These are phyloP conservation scores for Calameuta filiformis DNA, from an alignment of 2,888 invertebrate species.

Conservation along the genomic window DNA sequence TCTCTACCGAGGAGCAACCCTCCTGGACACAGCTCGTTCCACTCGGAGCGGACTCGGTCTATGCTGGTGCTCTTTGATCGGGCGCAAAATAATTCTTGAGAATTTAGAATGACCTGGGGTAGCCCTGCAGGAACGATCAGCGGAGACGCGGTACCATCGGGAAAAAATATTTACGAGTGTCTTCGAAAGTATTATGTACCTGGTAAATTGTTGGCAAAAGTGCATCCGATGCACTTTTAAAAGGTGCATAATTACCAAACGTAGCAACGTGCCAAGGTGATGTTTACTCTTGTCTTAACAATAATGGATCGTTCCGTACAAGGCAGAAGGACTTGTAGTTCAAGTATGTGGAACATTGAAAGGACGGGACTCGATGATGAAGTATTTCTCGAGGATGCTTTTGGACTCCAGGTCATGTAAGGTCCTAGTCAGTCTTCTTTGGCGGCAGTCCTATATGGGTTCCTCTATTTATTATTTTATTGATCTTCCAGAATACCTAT, in stretches of 20 bases:
- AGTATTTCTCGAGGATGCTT: background rate
- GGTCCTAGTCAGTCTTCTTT: background rate
- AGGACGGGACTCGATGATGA: background rate
- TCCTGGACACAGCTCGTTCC: background rate
- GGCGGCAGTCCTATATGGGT: background rate
- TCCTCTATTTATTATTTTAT: background rate
- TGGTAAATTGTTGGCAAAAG: background rate
- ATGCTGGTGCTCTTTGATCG: background rate
- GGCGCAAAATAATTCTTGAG: background rate
- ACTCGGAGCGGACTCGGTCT: background rate
- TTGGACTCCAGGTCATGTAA: background rate
- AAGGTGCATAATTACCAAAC: background rate
- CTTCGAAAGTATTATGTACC: background rate
- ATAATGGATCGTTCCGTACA: slow-evolving; percentile 11
- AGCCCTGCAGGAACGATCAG: background rate
- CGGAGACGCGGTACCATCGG: background rate
- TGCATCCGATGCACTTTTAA: background rate
- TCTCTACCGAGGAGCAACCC: slow-evolving; percentile 3
- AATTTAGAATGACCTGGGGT: background rate
- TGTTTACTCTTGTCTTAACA: slow-evolving; percentile 14
- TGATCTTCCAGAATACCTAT: background rate
- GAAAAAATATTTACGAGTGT: background rate
- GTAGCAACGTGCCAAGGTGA: background rate
- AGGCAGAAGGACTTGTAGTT: background rate
- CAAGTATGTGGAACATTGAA: background rate